These are phyloP conservation scores for Desmophyllum pertusum DNA, from an alignment of 92 coral and sea anemone species.

Conservation along the genomic window DNA sequence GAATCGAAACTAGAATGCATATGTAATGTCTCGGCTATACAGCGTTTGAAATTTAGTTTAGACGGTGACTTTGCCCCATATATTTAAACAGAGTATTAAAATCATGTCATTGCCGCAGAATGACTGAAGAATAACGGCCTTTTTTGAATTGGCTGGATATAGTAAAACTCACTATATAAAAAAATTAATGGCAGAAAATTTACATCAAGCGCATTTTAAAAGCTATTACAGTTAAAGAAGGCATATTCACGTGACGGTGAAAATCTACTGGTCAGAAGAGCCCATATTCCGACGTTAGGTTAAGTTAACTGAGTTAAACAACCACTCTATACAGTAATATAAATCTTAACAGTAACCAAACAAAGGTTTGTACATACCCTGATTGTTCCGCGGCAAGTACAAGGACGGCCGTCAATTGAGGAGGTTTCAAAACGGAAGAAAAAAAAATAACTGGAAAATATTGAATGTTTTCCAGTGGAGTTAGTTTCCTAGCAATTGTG, in stretches of 20 bases:
- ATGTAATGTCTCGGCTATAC: background rate
- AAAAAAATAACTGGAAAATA: background rate
- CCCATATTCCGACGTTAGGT: background rate
- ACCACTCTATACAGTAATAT: background rate
- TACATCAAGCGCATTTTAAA: background rate
- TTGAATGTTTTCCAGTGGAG: background rate
- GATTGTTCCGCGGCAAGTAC: background rate
- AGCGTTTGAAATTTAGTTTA: background rate
- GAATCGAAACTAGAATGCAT: no score
- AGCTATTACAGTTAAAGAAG: background rate
- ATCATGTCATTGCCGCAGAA: background rate
- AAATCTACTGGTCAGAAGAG: background rate
- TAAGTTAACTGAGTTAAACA: slow-evolving; percentile 17
- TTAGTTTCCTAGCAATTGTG: background rate
- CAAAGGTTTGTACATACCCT: background rate
- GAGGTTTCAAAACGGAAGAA: background rate
- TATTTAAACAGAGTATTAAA: background rate
- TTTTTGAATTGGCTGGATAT: background rate
- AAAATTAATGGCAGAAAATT: background rate
- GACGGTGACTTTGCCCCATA: background rate
- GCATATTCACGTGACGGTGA: background rate
- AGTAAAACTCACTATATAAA: no score
- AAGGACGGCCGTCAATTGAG: background rate
- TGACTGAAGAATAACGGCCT: no score
- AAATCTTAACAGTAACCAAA: background rate